Evolutionary conservation across 2,888 invertebrate species (phyloP).

Genomic region (Patella ulyssiponensis): DNA sequence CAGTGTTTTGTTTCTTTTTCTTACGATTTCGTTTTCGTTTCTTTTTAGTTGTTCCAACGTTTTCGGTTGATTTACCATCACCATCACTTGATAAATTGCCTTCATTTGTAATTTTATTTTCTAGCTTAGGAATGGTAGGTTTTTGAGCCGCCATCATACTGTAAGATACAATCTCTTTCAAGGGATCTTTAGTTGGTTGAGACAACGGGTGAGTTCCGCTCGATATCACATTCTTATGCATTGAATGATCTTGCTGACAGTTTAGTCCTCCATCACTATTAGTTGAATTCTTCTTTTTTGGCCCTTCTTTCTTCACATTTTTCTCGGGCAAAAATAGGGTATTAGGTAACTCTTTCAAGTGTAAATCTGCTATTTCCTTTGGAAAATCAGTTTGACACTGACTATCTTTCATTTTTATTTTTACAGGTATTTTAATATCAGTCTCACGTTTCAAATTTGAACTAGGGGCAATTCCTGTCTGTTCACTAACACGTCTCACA

Average conservation of each 20-base stretch:
- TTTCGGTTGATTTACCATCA: background rate
- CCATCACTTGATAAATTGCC: background rate
- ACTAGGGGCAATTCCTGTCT: too few relatives aligned
- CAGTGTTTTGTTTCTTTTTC: background rate
- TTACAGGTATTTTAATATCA: background rate
- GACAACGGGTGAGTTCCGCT: background rate
- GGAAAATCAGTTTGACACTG: constrained; percentile 5
- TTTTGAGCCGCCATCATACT: background rate
- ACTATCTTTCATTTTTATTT: background rate
- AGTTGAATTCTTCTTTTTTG: background rate
- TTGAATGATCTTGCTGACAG: background rate
- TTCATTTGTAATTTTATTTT: background rate
- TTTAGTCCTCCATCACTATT: background rate
- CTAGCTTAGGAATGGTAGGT: background rate
- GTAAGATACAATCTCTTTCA: background rate
- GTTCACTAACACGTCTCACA: too few relatives aligned
- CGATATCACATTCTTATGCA: background rate
- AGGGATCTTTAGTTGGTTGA: background rate
- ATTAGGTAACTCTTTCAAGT: constrained; percentile 1
- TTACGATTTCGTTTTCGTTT: constrained; percentile 2
- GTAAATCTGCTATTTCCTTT: constrained; percentile 1
- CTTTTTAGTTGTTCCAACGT: background rate
- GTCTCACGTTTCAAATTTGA: too few relatives aligned
- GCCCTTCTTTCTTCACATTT: background rate
- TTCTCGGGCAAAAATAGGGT: background rate